phyloP scores from a whole-genome alignment of 2,797 vertebrate species.

The Enoplosus armatus region DNA sequence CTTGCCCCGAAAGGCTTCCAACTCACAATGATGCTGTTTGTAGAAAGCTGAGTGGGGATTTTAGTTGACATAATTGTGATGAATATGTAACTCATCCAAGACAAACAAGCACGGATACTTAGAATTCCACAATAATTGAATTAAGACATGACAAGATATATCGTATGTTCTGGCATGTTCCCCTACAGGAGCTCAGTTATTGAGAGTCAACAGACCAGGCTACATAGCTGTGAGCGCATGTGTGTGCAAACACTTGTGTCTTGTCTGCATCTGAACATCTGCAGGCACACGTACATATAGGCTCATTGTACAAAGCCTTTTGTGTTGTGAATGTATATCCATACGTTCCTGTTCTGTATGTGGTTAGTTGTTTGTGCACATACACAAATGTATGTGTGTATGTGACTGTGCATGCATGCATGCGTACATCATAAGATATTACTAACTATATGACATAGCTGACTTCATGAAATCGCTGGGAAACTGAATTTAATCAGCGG shows the following conservation, averaged over 20 bases:
- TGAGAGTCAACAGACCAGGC: constrained; percentile 35
- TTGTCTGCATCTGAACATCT: constrained; percentile 22
- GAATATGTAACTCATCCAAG: constrained; percentile 67
- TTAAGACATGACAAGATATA: constrained; percentile 61
- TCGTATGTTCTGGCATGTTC: constrained; percentile 46
- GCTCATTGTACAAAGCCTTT: neutral
- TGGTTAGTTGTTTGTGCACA: neutral
- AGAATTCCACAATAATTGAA: constrained; percentile 67
- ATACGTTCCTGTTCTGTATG: neutral
- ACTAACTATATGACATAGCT: constrained; percentile 29
- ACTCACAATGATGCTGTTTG: constrained; percentile 67
- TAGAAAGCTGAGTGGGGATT: constrained; percentile 52
- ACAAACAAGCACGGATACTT: constrained; percentile 69
- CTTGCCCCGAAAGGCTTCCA: constrained; percentile 43
- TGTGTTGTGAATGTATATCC: constrained; percentile 2
- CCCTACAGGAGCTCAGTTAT: constrained; percentile 38
- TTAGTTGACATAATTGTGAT: constrained; percentile 66
- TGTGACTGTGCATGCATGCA: neutral
- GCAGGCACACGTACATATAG: neutral
- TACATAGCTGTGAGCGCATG: constrained; percentile 1
- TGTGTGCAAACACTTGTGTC: neutral
- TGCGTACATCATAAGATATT: constrained; percentile 33
- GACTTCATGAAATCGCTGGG: constrained; percentile 48
- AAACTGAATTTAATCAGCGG: constrained; percentile 50
- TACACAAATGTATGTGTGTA: neutral